phyloP scores from a whole-genome alignment of 2,797 vertebrate species.

The Streptopelia turtur region DNA sequence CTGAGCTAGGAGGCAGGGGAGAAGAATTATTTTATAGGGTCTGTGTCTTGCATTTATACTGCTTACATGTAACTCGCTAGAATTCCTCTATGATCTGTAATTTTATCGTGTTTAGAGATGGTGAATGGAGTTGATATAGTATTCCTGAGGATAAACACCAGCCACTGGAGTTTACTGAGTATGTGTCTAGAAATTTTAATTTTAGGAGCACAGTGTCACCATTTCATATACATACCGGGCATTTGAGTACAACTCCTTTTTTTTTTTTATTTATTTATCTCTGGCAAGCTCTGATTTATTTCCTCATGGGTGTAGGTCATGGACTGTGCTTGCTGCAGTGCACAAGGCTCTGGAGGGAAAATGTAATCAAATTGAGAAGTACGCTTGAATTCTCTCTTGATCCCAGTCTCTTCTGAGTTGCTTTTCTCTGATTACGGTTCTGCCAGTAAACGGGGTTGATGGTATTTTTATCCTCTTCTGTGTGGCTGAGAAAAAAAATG shows the following conservation, averaged over 20 bases:
- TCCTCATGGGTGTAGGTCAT: constrained; percentile 26
- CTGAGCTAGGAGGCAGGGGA: neutral
- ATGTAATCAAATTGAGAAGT: neutral
- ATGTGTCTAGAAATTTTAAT: constrained; percentile 2
- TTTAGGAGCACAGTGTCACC: neutral
- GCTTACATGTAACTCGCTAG: neutral
- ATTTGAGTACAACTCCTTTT: neutral
- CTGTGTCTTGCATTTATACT: neutral
- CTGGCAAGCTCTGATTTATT: constrained; percentile 52
- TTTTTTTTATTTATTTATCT: neutral
- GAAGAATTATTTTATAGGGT: neutral
- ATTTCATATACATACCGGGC: neutral
- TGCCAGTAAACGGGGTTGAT: neutral
- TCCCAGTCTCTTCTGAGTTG: neutral
- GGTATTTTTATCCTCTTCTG: neutral
- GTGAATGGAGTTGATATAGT: neutral
- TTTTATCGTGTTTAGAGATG: constrained; percentile 2
- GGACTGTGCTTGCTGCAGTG: neutral
- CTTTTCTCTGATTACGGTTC: constrained; percentile 5
- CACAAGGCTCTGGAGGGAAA: constrained; percentile 13
- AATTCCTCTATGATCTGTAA: neutral
- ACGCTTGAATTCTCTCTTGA: neutral
- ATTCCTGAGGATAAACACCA: constrained; percentile 4
- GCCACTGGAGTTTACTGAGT: neutral
- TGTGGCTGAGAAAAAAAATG: neutral